Evolutionary conservation across 2,888 invertebrate genomes (phyloP), one percentile per base, ranked within the genome.

Genomic region (Athrips mouffetella): DNA sequence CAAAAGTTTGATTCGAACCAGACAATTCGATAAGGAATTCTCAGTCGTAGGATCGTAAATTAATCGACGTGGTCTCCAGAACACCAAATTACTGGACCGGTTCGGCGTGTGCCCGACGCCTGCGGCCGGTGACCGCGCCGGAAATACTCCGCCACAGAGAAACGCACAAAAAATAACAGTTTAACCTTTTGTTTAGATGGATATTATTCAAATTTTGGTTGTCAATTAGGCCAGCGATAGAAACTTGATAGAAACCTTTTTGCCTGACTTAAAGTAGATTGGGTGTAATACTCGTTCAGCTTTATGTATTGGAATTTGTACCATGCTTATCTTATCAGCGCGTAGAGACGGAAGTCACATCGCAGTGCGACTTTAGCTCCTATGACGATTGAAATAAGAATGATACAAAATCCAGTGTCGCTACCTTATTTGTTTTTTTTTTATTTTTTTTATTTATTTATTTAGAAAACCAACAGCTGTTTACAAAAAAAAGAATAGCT

Each of bases 31-130:
- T 37, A 2, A 37, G 21, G 20, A 18, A 20, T 10, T 20, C 20
- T 37, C 20, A 37, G 37, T 30, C 15, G 31, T 33, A 45, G 7
- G 31, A 25, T 35, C 73, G 78, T 81, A 80, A 82, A 82, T 76
- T 75, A 78, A 75, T 76, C 70, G 73, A 72, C 69, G 66, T 70
- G 70, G 63, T 74, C 67, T 74, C 69, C 62, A 70, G 70, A 72
- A 76, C 73, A 72, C 71, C 70, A 69, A 76, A 73, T 68, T 70
- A 66, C 62, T 54, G 57, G 67, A 82, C 85, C 78, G 83, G 85
- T 84, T 83, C 79, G 80, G 84, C 85, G 78, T 84, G 84, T 82
- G 83, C 83, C 48, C 30, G 47, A 64, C 68, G 70, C 46, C 49
- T 30, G 51, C 63, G 60, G 64, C 53, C 65, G 64, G 56, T 63